Conservation (phyloP, 2,797 vertebrate genomes). For the Microchirus variegatus region DNA sequence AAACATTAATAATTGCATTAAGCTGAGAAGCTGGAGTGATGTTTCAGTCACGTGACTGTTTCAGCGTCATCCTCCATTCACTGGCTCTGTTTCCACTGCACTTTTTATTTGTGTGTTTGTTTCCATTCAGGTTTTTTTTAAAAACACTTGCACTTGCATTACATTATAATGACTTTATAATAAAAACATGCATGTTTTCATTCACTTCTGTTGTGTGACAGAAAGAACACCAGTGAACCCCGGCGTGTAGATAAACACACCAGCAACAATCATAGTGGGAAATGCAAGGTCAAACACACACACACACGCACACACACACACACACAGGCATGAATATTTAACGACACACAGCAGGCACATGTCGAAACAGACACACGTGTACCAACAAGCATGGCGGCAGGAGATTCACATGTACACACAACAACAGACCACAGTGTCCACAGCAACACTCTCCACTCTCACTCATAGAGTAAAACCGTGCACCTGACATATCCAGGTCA, state of each 20-base stretch:
- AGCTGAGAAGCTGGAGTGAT: too few species aligned
- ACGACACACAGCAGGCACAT: slow-evolving; percentile 60
- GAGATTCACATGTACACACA: slow-evolving; percentile 51
- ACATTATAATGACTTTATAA: slow-evolving; percentile 11
- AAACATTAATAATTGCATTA: too few species aligned
- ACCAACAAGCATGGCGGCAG: slow-evolving; percentile 62
- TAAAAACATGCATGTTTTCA: slow-evolving; percentile 1
- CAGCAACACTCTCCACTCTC: slow-evolving; percentile 15
- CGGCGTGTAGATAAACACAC: slow-evolving; percentile 2
- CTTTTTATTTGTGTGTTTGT: too few species aligned
- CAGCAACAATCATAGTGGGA: slow-evolving; percentile 8
- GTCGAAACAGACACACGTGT: slow-evolving; percentile 65
- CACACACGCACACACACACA: too few species aligned
- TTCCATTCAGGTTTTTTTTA: too few species aligned
- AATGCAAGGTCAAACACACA: slow-evolving; percentile 64
- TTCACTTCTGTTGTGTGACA: too few species aligned
- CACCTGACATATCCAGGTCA: slow-evolving; percentile 58
- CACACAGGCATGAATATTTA: slow-evolving; percentile 42
- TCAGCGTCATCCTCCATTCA: too few species aligned
- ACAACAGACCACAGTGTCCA: slow-evolving; percentile 21
- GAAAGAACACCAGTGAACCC: not conserved
- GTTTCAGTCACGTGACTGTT: too few species aligned
- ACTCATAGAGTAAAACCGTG: slow-evolving; percentile 12
- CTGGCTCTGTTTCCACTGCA: too few species aligned
- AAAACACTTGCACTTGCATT: not conserved